Base-by-base conservation (phyloP, 2,888 invertebrate genomes). In the Agrotis clavis region DNA sequence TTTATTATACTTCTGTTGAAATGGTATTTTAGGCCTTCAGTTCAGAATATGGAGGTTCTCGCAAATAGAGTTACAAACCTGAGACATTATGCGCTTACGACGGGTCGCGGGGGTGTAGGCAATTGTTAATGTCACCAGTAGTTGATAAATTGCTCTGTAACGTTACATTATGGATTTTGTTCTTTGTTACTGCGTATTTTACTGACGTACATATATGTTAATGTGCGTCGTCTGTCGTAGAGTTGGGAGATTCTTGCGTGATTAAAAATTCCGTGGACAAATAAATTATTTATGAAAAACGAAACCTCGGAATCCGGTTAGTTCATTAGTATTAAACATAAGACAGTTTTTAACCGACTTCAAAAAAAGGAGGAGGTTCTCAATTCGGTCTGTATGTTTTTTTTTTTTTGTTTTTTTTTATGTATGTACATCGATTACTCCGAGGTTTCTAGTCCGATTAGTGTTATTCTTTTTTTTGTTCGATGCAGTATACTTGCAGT, bases 41-140 rank as follows among this genome's bases (percentile, higher is more conserved):
- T 19, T 13, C 9, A 72, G 59, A 65, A 67, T 67, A 66, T 60
- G 74, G 56, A 69, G 60, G 59, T n/a, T 19, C 16, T 50, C 50
- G 57, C 83, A 78, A 82, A 82, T 79, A 79, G 66, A 79, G 79
- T 67, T 82, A 78, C 69, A 72, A 77, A 68, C 63, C 66, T n/a
- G 57, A 25, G 59, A 66, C 79, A 82, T 82, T 78, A 79, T 82
- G 73, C 68, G 67, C 48, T 48, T 72, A 61, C 79, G 68, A 63
- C 83, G 79, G 83, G 79, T 72, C 79, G 59, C 83, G 79, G 83
- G 79, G 79, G 79, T 66, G 79, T 78, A 41, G 30, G 83, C 79
- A 82, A 82, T 82, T 69, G 79, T 78, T 72, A 72, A 68, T 82
- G 79, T 82, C 79, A 78, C 63, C 79, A n/a, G 79, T 79, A 79